Evolutionary conservation across 2,888 invertebrate genomes (phyloP).

Genomic region (Byasa hedistus): DNA sequence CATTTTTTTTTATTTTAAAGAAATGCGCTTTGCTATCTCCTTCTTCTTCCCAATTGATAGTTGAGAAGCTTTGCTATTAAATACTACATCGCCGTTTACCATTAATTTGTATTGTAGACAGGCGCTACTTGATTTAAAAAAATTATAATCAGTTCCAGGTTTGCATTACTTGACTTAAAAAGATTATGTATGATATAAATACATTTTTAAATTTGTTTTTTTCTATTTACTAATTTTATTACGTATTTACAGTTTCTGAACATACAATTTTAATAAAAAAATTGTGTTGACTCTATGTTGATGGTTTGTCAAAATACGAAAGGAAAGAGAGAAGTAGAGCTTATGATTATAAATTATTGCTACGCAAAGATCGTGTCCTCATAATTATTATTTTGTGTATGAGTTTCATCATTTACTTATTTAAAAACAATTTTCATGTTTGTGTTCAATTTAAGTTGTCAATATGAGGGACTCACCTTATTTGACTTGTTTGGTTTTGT

Average conservation of each 20-base stretch:
- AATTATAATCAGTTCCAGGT: too few relatives aligned
- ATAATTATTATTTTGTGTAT: slow-evolving; percentile 49
- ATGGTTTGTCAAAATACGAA: slow-evolving; percentile 47
- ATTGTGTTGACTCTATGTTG: slow-evolving; percentile 32
- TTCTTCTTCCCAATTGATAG: too few relatives aligned
- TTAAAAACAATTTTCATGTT: slow-evolving; percentile 54
- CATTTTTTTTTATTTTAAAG: too few relatives aligned
- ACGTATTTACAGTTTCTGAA: slow-evolving; percentile 9
- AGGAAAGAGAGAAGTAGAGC: slow-evolving; percentile 44
- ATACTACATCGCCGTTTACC: too few relatives aligned
- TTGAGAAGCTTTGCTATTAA: too few relatives aligned
- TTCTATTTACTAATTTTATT: neutral
- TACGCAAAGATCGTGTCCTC: slow-evolving; percentile 46
- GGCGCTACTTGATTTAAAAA: too few relatives aligned
- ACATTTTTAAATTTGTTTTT: neutral
- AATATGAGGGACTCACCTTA: slow-evolving; percentile 80
- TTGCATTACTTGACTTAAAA: too few relatives aligned
- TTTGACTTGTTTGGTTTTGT: slow-evolving; percentile 83
- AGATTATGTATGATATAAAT: neutral
- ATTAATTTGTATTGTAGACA: too few relatives aligned
- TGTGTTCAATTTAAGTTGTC: slow-evolving; percentile 51
- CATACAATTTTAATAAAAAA: slow-evolving; percentile 4
- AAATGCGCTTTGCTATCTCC: too few relatives aligned
- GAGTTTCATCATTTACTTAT: slow-evolving; percentile 44
- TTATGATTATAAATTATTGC: slow-evolving; percentile 55